phyloP scores from a whole-genome alignment of 2,113 vertebrate species.

The Gymnogyps californianus region DNA sequence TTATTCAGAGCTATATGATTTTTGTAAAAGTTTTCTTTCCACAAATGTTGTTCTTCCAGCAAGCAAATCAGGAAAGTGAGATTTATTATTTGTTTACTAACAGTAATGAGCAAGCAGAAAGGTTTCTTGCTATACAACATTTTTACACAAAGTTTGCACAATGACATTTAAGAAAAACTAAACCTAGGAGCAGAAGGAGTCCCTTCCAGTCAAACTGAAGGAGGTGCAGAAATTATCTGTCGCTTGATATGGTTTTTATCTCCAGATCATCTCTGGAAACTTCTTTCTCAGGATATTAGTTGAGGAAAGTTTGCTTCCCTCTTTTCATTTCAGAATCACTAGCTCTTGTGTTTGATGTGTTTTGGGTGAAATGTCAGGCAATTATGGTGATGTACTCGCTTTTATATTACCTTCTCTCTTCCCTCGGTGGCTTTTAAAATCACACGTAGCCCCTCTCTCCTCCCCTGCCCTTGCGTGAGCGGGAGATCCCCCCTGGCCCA shows the following conservation, averaged over 20 bases:
- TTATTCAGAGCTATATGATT: background rate
- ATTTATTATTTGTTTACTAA: background rate
- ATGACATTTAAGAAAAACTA: background rate
- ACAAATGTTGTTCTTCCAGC: background rate
- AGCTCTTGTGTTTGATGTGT: background rate
- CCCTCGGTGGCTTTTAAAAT: background rate
- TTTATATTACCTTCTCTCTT: background rate
- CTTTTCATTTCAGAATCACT: background rate
- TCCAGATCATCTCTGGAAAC: background rate
- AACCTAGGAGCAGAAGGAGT: background rate
- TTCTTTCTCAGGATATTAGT: background rate
- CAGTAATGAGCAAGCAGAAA: background rate
- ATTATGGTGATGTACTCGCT: background rate
- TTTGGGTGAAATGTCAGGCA: background rate
- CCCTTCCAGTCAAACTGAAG: background rate
- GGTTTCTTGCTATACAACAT: background rate
- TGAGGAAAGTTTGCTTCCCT: background rate
- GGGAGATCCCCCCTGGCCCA: background rate
- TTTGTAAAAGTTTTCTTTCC: background rate
- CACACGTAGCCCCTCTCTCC: background rate
- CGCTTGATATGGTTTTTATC: fast-evolving
- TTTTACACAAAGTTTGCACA: background rate
- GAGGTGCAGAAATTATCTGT: background rate
- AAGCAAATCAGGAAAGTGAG: background rate
- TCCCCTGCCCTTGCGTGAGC: background rate